These are phyloP conservation scores for Acyrthosiphon pisum DNA, from an alignment of 1,140 invertebrate genomes.

Conservation along the genomic window DNA sequence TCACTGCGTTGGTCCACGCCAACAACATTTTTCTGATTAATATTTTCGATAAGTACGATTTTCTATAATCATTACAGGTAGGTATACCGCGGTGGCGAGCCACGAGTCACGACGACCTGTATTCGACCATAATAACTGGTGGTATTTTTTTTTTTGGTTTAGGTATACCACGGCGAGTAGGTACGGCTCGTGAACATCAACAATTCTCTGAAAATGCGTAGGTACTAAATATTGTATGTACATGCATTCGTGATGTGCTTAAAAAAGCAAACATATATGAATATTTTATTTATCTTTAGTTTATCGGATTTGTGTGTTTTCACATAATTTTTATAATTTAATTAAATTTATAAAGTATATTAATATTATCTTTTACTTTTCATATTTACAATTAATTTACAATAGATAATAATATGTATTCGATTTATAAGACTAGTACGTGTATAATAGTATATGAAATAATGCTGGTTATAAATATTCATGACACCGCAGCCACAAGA, in stretches of 20 bases:
- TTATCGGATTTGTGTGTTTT: background rate
- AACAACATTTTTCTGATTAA: background rate
- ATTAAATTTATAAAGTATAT: background rate
- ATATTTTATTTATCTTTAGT: background rate
- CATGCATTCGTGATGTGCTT: background rate
- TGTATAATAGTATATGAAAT: no score
- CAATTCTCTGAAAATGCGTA: background rate
- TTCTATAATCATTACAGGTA: background rate
- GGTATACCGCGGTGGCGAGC: background rate
- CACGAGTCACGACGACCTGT: slow-evolving; percentile 8
- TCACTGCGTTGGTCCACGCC: background rate
- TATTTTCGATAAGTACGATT: slow-evolving; percentile 17
- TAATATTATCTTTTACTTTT: background rate
- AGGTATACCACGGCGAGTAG: background rate
- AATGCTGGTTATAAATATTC: background rate
- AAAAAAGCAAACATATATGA: background rate
- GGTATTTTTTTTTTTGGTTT: background rate
- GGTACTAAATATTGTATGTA: background rate
- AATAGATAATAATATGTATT: background rate
- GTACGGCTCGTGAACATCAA: background rate
- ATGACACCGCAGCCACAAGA: background rate
- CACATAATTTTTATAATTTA: background rate
- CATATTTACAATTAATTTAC: background rate
- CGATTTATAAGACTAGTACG: no score
- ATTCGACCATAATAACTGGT: background rate